Conservation (phyloP, 2,797 vertebrate genomes). For the Amphiprion clarkii region DNA sequence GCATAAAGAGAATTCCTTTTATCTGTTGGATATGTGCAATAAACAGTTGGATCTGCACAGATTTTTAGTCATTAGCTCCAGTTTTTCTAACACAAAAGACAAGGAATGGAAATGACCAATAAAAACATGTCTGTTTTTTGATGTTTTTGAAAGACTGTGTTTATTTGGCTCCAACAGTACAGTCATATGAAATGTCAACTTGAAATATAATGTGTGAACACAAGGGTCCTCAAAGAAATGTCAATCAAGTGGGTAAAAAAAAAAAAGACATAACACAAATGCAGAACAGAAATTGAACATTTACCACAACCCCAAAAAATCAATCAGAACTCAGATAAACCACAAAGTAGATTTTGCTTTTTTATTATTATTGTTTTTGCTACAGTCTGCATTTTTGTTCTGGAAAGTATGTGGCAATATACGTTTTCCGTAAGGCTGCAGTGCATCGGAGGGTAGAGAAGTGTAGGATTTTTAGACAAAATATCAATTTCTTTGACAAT, state of each 20-base stretch:
- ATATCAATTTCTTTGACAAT: conserved; percentile 3
- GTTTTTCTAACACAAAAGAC: too few relatives aligned
- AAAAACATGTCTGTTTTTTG: conserved; percentile 20
- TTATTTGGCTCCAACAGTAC: conserved; percentile 87
- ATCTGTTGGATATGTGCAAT: too few relatives aligned
- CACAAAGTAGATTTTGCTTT: conserved; percentile 11
- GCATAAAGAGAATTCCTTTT: too few relatives aligned
- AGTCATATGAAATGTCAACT: conserved; percentile 77
- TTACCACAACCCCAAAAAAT: conserved; percentile 40
- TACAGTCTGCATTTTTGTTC: conserved; percentile 32
- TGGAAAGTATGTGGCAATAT: conserved; percentile 12
- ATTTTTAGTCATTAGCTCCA: too few relatives aligned
- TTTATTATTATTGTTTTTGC: neutral
- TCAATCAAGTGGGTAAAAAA: conserved; percentile 70
- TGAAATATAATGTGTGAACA: conserved; percentile 73
- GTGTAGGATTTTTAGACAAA: neutral
- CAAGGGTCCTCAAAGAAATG: conserved; percentile 70
- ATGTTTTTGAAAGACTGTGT: conserved; percentile 77
- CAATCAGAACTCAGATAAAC: conserved; percentile 22
- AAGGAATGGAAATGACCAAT: neutral
- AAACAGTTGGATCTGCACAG: too few relatives aligned
- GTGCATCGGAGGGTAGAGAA: conserved; percentile 6
- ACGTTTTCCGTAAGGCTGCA: conserved; percentile 42
- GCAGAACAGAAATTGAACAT: conserved; percentile 53
- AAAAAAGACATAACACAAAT: conserved; percentile 47